These are phyloP conservation scores for Leptinotarsa haldemani DNA, from an alignment of 2,888 invertebrate genomes.

Conservation along the genomic window DNA sequence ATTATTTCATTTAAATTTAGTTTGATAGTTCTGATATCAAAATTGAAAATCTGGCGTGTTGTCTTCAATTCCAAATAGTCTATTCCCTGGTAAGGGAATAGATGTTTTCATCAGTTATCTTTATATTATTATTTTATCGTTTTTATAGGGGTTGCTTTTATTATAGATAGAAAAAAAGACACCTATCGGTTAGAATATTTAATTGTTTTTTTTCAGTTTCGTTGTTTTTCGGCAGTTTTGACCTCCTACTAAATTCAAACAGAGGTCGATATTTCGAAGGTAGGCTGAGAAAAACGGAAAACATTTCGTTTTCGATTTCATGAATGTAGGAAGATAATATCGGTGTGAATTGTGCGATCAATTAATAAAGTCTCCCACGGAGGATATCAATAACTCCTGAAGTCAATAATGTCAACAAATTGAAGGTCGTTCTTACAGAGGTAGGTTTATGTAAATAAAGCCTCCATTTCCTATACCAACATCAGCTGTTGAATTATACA, in stretches of 20 bases:
- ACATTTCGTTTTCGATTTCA: neutral
- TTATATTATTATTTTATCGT: too few relatives aligned
- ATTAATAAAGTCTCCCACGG: slow-evolving; percentile 12
- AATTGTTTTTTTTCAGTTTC: neutral
- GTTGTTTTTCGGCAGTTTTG: neutral
- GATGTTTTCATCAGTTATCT: too few relatives aligned
- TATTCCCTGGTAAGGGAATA: too few relatives aligned
- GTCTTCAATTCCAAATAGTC: too few relatives aligned
- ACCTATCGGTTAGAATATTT: too few relatives aligned
- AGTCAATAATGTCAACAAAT: slow-evolving; percentile 11
- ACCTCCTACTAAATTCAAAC: neutral
- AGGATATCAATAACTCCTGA: slow-evolving; percentile 5
- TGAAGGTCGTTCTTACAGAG: neutral
- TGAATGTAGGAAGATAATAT: slow-evolving; percentile 13
- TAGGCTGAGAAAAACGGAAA: neutral
- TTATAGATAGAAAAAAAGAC: too few relatives aligned
- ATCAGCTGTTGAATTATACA: neutral
- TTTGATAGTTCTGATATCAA: too few relatives aligned
- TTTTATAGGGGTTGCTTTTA: too few relatives aligned
- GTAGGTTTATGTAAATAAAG: neutral
- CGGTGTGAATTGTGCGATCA: neutral
- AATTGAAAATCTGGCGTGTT: too few relatives aligned
- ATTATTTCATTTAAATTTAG: too few relatives aligned
- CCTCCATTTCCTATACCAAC: neutral
- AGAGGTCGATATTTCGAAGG: neutral